These are phyloP conservation scores for Bombus polaris DNA, from an alignment of 1,140 invertebrate genomes.

Conservation along the genomic window DNA sequence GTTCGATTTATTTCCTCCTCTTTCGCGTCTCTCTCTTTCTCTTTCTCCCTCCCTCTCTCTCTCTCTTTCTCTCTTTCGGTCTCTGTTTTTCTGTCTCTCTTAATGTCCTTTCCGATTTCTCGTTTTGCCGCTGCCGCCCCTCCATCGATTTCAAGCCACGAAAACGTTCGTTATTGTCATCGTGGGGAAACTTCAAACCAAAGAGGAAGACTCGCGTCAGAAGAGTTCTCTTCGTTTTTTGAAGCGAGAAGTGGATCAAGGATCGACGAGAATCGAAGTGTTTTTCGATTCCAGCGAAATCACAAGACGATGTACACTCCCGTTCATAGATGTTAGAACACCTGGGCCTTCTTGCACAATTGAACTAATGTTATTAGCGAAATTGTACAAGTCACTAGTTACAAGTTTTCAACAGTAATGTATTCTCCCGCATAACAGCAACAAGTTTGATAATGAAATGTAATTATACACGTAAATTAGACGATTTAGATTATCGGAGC, in stretches of 20 bases:
- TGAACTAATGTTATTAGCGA: background rate
- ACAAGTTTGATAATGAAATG: background rate
- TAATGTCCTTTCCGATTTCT: background rate
- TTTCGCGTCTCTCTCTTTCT: background rate
- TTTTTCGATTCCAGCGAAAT: background rate
- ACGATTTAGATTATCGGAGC: too few species aligned
- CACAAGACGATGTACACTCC: background rate
- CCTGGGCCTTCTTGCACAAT: background rate
- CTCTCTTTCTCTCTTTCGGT: background rate
- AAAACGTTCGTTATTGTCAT: conserved; percentile 42
- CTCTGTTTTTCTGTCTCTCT: background rate
- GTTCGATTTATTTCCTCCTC: conserved; percentile 26
- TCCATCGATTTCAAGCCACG: conserved; percentile 17
- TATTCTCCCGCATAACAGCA: background rate
- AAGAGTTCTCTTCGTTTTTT: background rate
- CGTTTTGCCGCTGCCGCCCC: background rate
- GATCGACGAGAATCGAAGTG: background rate
- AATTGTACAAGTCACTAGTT: background rate
- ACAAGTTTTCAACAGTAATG: background rate
- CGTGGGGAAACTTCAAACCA: background rate
- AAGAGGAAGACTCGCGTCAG: background rate
- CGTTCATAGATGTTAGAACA: background rate
- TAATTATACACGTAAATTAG: too few species aligned
- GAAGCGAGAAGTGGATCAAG: background rate
- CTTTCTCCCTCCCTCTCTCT: background rate